Conservation (phyloP, 2,888 invertebrate species). For the Conus canariensis region DNA sequence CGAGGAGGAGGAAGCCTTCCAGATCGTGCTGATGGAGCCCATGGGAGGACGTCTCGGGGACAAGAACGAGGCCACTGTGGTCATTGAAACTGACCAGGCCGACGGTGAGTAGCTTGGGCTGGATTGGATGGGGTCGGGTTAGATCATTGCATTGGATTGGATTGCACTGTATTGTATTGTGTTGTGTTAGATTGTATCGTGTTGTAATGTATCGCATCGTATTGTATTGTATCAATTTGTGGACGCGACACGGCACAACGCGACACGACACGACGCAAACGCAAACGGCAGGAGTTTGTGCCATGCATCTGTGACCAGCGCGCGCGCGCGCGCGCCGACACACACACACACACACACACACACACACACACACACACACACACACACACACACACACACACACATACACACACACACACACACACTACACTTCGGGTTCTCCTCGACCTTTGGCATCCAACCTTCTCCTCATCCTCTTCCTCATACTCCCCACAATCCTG, state of each 20-base stretch:
- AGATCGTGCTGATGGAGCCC: constrained; percentile 68
- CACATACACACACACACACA: neutral
- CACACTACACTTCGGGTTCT: neutral
- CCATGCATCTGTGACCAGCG: too few relatives aligned
- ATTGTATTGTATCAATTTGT: neutral
- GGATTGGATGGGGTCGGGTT: neutral
- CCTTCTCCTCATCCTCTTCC: too few relatives aligned
- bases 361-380: neutral
- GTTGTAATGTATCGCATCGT: neutral
- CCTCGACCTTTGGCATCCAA: too few relatives aligned
- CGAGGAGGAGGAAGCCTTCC: constrained; percentile 75
- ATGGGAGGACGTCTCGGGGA: constrained; percentile 74
- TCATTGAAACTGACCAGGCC: constrained; percentile 72
- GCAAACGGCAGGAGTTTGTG: too few relatives aligned
- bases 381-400: neutral
- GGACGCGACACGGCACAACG: too few relatives aligned
- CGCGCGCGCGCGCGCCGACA: too few relatives aligned
- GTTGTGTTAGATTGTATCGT: neutral
- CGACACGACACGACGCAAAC: too few relatives aligned
- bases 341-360: neutral
- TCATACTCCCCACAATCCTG: too few relatives aligned
- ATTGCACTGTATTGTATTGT: neutral
- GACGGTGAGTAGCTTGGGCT: constrained; percentile 71
- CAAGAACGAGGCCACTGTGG: constrained; percentile 61
- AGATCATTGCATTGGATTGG: neutral